These are phyloP conservation scores for Morpho helenor DNA, from an alignment of 2,888 invertebrate species.

Conservation along the genomic window DNA sequence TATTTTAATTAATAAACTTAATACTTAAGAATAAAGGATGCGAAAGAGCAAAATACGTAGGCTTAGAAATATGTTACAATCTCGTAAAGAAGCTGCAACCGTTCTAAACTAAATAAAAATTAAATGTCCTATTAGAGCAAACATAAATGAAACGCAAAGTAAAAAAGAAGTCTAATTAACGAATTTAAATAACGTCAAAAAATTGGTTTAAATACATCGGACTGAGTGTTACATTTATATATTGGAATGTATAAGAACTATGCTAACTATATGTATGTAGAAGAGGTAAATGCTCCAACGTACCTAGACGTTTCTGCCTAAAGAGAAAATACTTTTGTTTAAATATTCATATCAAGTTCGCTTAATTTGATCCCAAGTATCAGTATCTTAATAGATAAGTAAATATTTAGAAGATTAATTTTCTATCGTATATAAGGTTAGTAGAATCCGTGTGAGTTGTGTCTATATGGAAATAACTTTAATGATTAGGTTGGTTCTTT, in stretches of 20 bases:
- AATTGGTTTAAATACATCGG: conserved; percentile 31
- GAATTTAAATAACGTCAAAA: not conserved
- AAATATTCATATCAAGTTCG: conserved; percentile 45
- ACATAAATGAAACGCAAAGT: no score
- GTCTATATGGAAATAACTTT: no score
- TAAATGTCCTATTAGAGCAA: no score
- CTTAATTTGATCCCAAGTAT: conserved; percentile 53
- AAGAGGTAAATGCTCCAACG: conserved; percentile 53
- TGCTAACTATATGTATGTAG: conserved; percentile 21
- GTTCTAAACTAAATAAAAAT: not conserved
- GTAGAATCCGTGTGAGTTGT: no score
- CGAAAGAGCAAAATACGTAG: no score
- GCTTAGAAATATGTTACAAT: no score
- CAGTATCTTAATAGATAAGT: no score
- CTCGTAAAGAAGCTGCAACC: no score
- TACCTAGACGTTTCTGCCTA: conserved; percentile 20
- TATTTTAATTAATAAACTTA: no score
- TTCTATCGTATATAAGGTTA: not conserved
- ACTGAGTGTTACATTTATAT: conserved; percentile 45
- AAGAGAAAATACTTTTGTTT: conserved; percentile 21
- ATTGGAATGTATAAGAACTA: conserved; percentile 59
- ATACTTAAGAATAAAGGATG: no score
- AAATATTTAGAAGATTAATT: not conserved
- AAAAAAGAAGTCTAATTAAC: no score
- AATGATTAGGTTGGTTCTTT: no score